A percentile compares a stretch with the other conserved stretches of the same genome.
phyloP scores from a whole-genome alignment of 37 sponge, comb jelly and placozoan genomes.

The Halisarca cf. caerulea region DNA sequence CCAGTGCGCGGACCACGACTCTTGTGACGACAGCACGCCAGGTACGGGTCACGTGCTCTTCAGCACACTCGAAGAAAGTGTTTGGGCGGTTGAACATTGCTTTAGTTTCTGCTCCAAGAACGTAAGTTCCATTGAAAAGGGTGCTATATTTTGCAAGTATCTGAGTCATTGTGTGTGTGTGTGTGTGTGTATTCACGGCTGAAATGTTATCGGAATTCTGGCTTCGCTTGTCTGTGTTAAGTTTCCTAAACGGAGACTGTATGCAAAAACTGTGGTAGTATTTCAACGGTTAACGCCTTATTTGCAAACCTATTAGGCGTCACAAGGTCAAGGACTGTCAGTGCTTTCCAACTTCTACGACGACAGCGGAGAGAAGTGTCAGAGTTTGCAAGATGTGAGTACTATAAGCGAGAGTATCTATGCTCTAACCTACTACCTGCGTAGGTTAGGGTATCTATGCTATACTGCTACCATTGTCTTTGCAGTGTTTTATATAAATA shows the following conservation, averaged over 20 bases:
- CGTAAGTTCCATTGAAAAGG: background rate
- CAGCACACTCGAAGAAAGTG: background rate
- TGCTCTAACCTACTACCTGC: background rate
- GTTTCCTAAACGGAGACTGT: too few relatives aligned
- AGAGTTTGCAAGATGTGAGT: background rate
- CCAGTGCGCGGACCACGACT: background rate
- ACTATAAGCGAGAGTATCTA: background rate
- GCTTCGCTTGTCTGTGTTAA: too few relatives aligned
- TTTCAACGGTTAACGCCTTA: too few relatives aligned
- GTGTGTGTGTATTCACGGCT: too few relatives aligned
- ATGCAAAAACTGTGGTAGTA: too few relatives aligned
- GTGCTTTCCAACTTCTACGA: background rate
- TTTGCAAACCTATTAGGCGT: too few relatives aligned
- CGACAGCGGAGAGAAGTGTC: background rate
- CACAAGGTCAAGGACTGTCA: background rate
- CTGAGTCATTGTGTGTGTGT: too few relatives aligned
- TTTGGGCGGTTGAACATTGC: constrained; percentile 4
- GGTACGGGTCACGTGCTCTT: constrained; percentile 24
- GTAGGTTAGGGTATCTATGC: too few relatives aligned
- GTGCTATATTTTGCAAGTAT: too few relatives aligned
- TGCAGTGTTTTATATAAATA: too few relatives aligned
- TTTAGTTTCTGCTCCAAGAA: constrained; percentile 11
- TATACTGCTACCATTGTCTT: too few relatives aligned
- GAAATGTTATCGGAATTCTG: too few relatives aligned
- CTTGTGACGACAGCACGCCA: constrained; percentile 14